Conservation (phyloP, 23 tunicate species). For the Ascidia mentula region DNA sequence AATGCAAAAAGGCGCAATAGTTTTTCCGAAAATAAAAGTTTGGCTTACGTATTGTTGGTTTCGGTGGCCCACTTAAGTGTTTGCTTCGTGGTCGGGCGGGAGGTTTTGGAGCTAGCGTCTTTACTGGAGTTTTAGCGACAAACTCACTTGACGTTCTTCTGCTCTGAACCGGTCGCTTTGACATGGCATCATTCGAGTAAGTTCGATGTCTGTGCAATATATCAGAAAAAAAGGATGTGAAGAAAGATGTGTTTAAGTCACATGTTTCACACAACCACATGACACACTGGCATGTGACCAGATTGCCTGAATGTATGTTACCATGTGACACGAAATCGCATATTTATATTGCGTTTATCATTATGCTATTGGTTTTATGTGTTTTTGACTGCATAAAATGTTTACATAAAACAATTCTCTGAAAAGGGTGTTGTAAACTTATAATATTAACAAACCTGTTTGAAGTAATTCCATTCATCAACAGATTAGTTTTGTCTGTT, state of each 20-base stretch:
- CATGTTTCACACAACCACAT: neutral
- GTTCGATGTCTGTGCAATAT: conserved; percentile 45
- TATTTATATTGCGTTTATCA: too few relatives aligned
- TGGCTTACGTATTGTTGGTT: neutral
- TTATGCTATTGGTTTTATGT: too few relatives aligned
- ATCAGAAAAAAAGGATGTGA: neutral
- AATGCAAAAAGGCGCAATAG: neutral
- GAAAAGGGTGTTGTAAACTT: too few relatives aligned
- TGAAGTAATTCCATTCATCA: neutral
- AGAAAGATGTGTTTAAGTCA: too few relatives aligned
- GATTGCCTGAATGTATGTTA: neutral
- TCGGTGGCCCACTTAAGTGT: neutral
- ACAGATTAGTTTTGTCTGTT: neutral
- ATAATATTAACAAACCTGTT: neutral
- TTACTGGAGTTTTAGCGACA: neutral
- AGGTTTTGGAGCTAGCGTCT: neutral
- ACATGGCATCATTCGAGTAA: conserved; percentile 49
- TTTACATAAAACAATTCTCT: too few relatives aligned
- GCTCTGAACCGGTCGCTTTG: conserved; percentile 57
- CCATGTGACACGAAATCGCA: neutral
- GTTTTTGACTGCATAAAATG: too few relatives aligned
- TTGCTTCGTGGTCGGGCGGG: neutral
- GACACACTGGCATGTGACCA: conserved; percentile 1
- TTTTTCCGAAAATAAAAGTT: neutral
- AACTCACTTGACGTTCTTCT: conserved; percentile 65